Percentiles rank a stretch among this genome's conserved stretches.
phyloP scores from a whole-genome alignment of 2,113 vertebrate genomes.

The Aleadryas rufinucha region DNA sequence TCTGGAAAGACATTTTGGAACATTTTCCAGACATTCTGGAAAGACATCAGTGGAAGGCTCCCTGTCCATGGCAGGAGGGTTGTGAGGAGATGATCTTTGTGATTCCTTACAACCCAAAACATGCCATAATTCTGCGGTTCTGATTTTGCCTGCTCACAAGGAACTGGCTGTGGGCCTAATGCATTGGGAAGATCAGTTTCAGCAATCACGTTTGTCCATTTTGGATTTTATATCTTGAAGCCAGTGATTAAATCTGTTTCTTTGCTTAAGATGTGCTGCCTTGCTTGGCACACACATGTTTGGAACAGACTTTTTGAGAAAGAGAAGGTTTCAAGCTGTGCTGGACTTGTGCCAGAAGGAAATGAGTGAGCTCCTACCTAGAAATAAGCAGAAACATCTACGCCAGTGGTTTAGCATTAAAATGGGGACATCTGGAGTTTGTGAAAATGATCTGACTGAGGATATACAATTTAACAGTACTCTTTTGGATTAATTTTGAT shows the following conservation, averaged over 20 bases:
- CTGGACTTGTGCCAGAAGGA: not conserved
- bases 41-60: not conserved
- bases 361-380: not conserved
- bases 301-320: not conserved
- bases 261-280: not conserved
- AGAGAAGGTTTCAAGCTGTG: not conserved
- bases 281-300: not conserved
- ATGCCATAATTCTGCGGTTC: not conserved
- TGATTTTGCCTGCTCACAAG: not conserved
- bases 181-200: not conserved
- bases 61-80: not conserved
- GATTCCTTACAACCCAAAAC: not conserved
- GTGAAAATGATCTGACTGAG: not conserved
- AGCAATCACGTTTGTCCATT: not conserved
- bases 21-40: not conserved
- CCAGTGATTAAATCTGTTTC: not conserved
- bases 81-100: not conserved
- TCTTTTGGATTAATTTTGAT: not conserved
- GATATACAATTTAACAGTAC: not conserved
- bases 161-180: not conserved
- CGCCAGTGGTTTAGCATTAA: not conserved
- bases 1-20: not conserved
- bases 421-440: not conserved
- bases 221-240: not conserved
- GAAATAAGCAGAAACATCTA: not conserved